phyloP scores from a whole-genome alignment of 1,140 invertebrate genomes.

The Drosophila nigromelanica region DNA sequence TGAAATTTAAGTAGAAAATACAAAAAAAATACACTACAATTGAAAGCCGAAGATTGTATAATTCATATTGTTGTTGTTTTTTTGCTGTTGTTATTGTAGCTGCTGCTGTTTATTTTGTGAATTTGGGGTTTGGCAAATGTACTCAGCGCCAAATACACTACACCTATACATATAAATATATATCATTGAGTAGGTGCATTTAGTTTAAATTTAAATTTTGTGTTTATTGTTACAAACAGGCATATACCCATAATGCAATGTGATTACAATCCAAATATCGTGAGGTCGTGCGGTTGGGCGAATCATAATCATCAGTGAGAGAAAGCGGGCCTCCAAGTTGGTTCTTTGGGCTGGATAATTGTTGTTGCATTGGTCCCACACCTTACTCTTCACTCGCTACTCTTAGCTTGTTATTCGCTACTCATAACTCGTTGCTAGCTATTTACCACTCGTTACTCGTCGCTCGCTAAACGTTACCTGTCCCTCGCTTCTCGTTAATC shows the following conservation, averaged over 20 bases:
- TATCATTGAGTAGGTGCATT: conserved; percentile 24
- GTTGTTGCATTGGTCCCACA: background rate
- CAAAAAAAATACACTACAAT: conserved; percentile 34
- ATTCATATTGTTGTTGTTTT: conserved; percentile 20
- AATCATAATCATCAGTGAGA: conserved; percentile 17
- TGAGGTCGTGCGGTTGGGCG: conserved; percentile 8
- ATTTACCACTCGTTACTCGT: background rate
- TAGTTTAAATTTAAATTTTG: conserved; percentile 30
- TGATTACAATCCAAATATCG: conserved; percentile 41
- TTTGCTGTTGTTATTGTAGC: conserved; percentile 1
- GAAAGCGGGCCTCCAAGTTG: background rate
- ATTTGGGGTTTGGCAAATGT: background rate
- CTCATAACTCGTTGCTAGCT: background rate
- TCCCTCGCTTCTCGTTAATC: background rate
- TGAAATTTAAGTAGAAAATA: conserved; percentile 7
- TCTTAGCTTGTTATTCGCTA: background rate
- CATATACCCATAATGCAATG: conserved; percentile 36
- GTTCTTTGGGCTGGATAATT: background rate
- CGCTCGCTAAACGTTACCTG: background rate
- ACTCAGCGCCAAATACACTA: conserved; percentile 19
- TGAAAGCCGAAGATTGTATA: conserved; percentile 36
- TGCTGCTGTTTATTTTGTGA: conserved; percentile 3
- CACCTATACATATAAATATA: background rate
- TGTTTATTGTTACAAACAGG: conserved; percentile 40
- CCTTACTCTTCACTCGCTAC: background rate